A percentile compares a stretch with the other conserved stretches of the same genome.
These are phyloP conservation scores for Neuroscelio doddi DNA, from an alignment of 2,888 invertebrate genomes.

Conservation along the genomic window DNA sequence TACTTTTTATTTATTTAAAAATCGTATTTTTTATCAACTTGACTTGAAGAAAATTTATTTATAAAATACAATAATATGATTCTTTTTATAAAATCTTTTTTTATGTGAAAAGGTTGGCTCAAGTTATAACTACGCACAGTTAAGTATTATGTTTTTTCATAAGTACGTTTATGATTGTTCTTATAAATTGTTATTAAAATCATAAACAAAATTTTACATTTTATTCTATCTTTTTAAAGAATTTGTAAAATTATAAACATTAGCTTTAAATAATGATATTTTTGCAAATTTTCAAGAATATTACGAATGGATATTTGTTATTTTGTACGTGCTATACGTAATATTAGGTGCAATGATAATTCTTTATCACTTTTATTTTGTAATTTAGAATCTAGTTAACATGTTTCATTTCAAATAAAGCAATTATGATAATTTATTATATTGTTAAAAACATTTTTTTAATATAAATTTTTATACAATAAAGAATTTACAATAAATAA, in stretches of 20 bases:
- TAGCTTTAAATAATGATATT: constrained; percentile 1
- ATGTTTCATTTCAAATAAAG: not conserved
- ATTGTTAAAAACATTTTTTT: constrained; percentile 9
- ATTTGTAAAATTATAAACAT: no score
- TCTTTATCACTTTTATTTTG: constrained; percentile 1
- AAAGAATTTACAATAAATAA: no score
- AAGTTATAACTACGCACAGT: constrained; percentile 1
- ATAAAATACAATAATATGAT: no score
- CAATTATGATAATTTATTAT: constrained; percentile 5
- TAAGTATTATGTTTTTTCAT: not conserved
- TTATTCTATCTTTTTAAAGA: not conserved
- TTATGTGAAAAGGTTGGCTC: not conserved
- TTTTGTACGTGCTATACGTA: not conserved
- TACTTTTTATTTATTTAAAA: no score
- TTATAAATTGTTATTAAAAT: constrained; percentile 1
- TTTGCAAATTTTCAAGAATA: not conserved
- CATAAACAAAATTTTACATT: not conserved
- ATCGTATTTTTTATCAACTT: no score
- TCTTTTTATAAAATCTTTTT: no score
- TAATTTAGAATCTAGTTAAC: not conserved
- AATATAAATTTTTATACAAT: no score
- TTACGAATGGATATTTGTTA: constrained; percentile 6
- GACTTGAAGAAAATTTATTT: no score
- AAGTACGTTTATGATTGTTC: not conserved
- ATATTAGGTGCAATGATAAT: constrained; percentile 8